Base-by-base conservation (phyloP, 2,888 invertebrate genomes). In the Metellina segmentata region DNA sequence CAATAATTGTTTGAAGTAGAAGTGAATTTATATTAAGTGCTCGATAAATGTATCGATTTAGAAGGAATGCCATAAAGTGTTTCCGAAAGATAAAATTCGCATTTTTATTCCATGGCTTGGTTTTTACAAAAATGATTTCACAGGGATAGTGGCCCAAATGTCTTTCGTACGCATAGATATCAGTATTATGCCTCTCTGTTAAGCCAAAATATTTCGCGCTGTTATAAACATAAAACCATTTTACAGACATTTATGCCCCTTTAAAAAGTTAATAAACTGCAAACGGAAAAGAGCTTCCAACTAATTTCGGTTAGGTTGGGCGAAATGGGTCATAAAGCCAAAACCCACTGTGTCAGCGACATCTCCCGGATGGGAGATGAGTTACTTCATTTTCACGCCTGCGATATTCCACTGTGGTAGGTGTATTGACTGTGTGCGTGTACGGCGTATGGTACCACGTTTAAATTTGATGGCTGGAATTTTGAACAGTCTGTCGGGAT, bases 251-350 rank as follows among this genome's bases (percentile, higher is more conserved):
- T 88, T 88, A 81, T 74, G 75, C 49, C 81, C n/a, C 88, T 81
- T 88, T 88, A 88, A 88, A 88, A 88, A 88, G 81, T 88, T 88
- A 88, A 88, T 88, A 88, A 88, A 88, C 81, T 88, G 61, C 69
- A 81, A 81, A 88, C 74, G 81, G 75, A 88, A 88, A 88, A 81
- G 74, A 72, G 81, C 49, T 75, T 75, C 81, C 34, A 74, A 81
- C 88, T 88, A 88, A 88, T 88, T 88, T 88, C 81, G 88, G 88
- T 53, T 75, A 53, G 81, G 74, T 81, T 81, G 74, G 74, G 13
- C 69, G 88, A 88, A 88, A 88, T 88, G 88, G 88, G 61, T 75
- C 88, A 49, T 88, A 88, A 88, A 88, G 81, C 48, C 52, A 61
- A 75, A 81, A 81, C 52, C 53, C 53, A 52, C 53, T 49, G 72